Percentiles rank a stretch among this genome's conserved stretches.
phyloP scores from a whole-genome alignment of 2,113 vertebrate genomes.

The Noturus placidus region DNA sequence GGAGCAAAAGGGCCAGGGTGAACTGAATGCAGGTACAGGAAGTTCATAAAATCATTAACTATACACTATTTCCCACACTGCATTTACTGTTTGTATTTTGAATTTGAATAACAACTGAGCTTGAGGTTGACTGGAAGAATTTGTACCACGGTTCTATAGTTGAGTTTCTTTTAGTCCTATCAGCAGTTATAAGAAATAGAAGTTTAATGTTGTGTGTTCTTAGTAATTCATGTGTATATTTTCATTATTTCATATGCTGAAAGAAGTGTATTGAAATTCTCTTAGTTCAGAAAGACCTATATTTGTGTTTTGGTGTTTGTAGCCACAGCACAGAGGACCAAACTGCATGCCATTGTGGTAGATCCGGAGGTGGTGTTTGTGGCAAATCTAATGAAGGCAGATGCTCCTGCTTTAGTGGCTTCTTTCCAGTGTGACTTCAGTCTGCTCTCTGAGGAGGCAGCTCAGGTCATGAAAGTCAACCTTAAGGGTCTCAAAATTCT shows the following conservation, averaged over 20 bases:
- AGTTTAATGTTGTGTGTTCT: not conserved
- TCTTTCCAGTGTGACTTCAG: slow-evolving; percentile 87
- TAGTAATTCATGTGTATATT: not conserved
- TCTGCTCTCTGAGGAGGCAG: slow-evolving; percentile 64
- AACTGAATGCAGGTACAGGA: slow-evolving; percentile 60
- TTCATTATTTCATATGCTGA: not conserved
- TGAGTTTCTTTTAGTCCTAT: not conserved
- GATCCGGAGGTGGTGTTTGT: slow-evolving; percentile 97
- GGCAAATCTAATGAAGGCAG: slow-evolving; percentile 83
- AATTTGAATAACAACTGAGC: not conserved
- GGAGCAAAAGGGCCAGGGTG: slow-evolving; percentile 59
- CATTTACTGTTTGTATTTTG: not conserved
- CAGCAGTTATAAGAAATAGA: not conserved
- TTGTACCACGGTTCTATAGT: not conserved
- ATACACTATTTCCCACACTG: not conserved
- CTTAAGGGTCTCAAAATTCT: slow-evolving; percentile 84
- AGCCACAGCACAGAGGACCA: slow-evolving; percentile 58
- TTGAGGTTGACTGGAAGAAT: not conserved
- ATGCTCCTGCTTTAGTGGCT: slow-evolving; percentile 85
- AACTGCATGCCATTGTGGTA: slow-evolving; percentile 77
- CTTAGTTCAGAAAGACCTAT: not conserved
- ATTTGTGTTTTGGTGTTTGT: not conserved
- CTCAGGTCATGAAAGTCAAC: slow-evolving; percentile 78
- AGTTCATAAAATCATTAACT: not conserved
- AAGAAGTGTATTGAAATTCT: not conserved